A percentile compares a stretch with the other conserved stretches of the same genome.
These are phyloP conservation scores for Willowsia nigromaculata DNA, from an alignment of 2,888 invertebrate genomes.

Conservation along the genomic window DNA sequence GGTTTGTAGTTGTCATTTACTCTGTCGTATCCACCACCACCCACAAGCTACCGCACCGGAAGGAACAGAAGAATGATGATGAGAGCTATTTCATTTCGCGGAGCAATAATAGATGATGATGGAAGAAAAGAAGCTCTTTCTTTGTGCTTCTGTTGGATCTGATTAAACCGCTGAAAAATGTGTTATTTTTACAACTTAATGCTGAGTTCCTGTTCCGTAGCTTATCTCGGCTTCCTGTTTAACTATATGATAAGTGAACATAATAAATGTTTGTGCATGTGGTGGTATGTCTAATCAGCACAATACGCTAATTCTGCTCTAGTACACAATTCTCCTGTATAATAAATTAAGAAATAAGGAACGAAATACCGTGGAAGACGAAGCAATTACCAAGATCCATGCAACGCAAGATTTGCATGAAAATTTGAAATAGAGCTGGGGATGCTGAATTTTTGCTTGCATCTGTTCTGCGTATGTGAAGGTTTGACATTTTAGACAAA, in stretches of 20 bases:
- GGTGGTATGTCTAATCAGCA: not conserved
- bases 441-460: not conserved
- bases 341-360: not conserved
- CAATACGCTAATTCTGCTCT: not conserved
- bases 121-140: not conserved
- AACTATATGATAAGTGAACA: not conserved
- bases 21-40: not conserved
- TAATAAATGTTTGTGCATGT: not conserved
- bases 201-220: not conserved
- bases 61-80: constrained; percentile 26
- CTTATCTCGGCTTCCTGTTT: not conserved
- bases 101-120: not conserved
- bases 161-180: constrained; percentile 29
- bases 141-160: not conserved
- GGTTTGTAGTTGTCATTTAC: not conserved
- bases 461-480: constrained; percentile 16
- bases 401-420: not conserved
- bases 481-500: constrained; percentile 3
- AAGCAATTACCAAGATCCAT: constrained; percentile 17
- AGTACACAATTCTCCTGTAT: too few species aligned
- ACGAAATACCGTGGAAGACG: not conserved
- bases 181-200: constrained; percentile 37
- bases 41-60: constrained; percentile 3
- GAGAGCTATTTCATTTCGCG: not conserved
- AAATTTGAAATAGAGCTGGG: not conserved